These are phyloP conservation scores for Chironomus tepperi DNA, from an alignment of 1,140 invertebrate species.

Conservation along the genomic window DNA sequence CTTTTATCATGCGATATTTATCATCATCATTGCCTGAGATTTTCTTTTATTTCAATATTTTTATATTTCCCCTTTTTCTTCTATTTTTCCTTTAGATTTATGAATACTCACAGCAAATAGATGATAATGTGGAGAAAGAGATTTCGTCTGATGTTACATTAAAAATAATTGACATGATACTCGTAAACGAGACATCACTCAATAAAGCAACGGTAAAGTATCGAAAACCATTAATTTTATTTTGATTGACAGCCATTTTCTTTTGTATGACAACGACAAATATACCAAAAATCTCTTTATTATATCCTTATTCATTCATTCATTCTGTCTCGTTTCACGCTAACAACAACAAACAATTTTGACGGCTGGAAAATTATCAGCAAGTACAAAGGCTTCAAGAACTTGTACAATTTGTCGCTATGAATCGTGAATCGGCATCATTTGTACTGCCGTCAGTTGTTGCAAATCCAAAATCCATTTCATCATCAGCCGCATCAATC, in stretches of 20 bases:
- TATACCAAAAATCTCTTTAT: too few relatives aligned
- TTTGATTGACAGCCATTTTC: background rate
- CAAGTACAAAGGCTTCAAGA: conserved; percentile 41
- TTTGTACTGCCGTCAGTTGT: background rate
- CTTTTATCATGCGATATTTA: background rate
- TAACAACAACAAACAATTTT: background rate
- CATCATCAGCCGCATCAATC: conserved; percentile 21
- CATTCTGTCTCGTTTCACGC: background rate
- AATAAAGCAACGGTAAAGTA: background rate
- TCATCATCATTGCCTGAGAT: background rate
- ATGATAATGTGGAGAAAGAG: conserved; percentile 16
- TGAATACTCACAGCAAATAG: conserved; percentile 10
- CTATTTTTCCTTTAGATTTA: background rate
- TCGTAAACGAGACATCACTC: conserved; percentile 12
- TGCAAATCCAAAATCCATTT: conserved; percentile 10
- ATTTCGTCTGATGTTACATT: conserved; percentile 19
- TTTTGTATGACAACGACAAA: background rate
- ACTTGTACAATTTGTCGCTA: conserved; percentile 38
- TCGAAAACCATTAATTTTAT: conserved; percentile 22
- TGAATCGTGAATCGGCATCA: conserved; percentile 37
- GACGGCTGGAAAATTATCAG: conserved; percentile 28
- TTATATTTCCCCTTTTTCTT: background rate
- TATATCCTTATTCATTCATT: background rate
- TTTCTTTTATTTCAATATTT: background rate
- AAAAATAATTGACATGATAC: conserved; percentile 18